Percentiles rank a stretch among this genome's conserved stretches.
Conservation (phyloP, 2,888 invertebrate species). For the Tachina fera region DNA sequence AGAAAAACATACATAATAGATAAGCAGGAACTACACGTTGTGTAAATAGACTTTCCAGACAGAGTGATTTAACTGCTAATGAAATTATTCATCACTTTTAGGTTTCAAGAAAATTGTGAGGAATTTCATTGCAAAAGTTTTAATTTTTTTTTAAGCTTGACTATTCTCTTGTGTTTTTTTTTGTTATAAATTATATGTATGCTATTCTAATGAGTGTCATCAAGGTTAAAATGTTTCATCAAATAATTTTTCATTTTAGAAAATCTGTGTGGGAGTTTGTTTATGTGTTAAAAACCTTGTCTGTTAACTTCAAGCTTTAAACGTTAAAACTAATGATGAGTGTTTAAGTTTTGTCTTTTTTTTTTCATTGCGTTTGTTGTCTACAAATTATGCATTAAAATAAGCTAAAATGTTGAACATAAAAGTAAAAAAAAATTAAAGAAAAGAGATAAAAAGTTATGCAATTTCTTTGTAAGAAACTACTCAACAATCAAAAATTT, state of each 20-base stretch:
- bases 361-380: not conserved
- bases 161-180: constrained; percentile 2
- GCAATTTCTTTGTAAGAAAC: constrained; percentile 55
- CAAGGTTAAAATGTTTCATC: constrained; percentile 45
- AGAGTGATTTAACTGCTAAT: constrained; percentile 46
- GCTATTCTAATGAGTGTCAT: constrained; percentile 62
- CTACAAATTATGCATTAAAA: constrained; percentile 17
- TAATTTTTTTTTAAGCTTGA: not conserved
- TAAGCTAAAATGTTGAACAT: constrained; percentile 24
- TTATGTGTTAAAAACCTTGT: constrained; percentile 25
- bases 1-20: not conserved
- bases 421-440: constrained; percentile 5
- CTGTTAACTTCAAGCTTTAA: constrained; percentile 57
- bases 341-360: constrained; percentile 17
- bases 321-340: constrained; percentile 50
- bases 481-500: constrained; percentile 38
- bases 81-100: constrained; percentile 22
- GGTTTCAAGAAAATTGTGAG: constrained; percentile 2
- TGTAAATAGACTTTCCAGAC: not conserved
- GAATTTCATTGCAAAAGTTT: constrained; percentile 8
- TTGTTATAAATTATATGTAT: constrained; percentile 42
- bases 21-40: not conserved
- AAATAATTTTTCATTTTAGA: constrained; percentile 36
- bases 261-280: constrained; percentile 45
- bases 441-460: constrained; percentile 30